These are phyloP conservation scores for Nettapus auritus DNA, from an alignment of 2,113 vertebrate genomes.

Conservation along the genomic window DNA sequence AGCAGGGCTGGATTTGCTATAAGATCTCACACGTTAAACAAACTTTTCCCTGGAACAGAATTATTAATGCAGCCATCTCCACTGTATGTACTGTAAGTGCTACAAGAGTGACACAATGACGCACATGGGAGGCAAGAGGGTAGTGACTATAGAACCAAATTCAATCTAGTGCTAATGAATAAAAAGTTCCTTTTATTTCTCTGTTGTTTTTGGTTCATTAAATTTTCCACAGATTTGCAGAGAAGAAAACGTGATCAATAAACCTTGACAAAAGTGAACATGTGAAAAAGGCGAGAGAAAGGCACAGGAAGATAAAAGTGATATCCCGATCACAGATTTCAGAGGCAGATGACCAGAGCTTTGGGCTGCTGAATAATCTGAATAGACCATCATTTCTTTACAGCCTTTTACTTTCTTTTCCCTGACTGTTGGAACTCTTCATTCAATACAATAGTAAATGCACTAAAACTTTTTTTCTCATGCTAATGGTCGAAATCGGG, in stretches of 20 bases:
- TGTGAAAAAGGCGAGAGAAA: conserved; percentile 83
- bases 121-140: conserved; percentile 35
- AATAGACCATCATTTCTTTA: conserved; percentile 91
- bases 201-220: conserved; percentile 90
- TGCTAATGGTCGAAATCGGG: conserved; percentile 89
- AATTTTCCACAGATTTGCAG: conserved; percentile 89
- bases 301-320: conserved; percentile 92
- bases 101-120: conserved; percentile 41
- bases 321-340: conserved; percentile 87
- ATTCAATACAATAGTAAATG: conserved; percentile 94
- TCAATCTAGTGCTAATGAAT: conserved; percentile 76
- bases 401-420: conserved; percentile 86
- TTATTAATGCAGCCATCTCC: conserved; percentile 1
- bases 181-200: conserved; percentile 80
- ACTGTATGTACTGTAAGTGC: conserved; percentile 63
- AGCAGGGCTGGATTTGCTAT: neutral
- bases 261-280: conserved; percentile 83
- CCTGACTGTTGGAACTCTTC: conserved; percentile 93
- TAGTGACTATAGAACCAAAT: conserved; percentile 43
- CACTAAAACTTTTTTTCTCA: conserved; percentile 98
- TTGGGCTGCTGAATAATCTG: conserved; percentile 87
- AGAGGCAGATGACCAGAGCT: conserved; percentile 85
- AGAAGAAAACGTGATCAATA: conserved; percentile 89
- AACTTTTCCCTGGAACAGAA: conserved; percentile 40
- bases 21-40: conserved; percentile 32